Conservation (phyloP, 2,113 vertebrate genomes). For the Cariama cristata region DNA sequence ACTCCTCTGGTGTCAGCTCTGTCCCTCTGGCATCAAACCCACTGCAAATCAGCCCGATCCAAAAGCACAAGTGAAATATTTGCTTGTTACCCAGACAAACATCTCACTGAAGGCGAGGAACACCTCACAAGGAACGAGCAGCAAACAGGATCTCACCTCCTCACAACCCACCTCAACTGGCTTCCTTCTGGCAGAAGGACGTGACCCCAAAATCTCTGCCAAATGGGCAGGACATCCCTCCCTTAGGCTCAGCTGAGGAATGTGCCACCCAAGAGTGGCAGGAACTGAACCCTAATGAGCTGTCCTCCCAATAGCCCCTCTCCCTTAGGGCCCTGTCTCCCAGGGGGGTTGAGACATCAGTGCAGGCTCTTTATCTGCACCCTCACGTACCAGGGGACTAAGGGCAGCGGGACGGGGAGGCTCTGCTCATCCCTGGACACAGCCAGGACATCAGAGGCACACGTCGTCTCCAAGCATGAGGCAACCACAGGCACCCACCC, state of each 20-base stretch:
- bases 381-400: rapidly evolving
- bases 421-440: neutral
- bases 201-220: neutral
- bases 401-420: neutral
- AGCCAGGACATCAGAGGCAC: neutral
- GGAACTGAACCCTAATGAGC: neutral
- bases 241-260: neutral
- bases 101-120: neutral
- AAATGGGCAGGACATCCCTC: neutral
- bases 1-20: neutral
- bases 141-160: neutral
- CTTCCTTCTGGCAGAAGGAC: neutral
- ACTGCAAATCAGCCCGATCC: rapidly evolving
- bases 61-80: neutral
- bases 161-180: neutral
- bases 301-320: rapidly evolving
- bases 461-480: rapidly evolving
- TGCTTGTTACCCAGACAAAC: neutral
- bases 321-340: neutral
- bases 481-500: rapidly evolving
- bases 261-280: neutral
- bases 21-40: neutral
- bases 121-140: neutral
- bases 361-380: neutral
- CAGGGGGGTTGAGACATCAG: too few species aligned